Evolutionary conservation across 2,797 vertebrate genomes (phyloP).

Genomic region (Lepus townsendii): DNA sequence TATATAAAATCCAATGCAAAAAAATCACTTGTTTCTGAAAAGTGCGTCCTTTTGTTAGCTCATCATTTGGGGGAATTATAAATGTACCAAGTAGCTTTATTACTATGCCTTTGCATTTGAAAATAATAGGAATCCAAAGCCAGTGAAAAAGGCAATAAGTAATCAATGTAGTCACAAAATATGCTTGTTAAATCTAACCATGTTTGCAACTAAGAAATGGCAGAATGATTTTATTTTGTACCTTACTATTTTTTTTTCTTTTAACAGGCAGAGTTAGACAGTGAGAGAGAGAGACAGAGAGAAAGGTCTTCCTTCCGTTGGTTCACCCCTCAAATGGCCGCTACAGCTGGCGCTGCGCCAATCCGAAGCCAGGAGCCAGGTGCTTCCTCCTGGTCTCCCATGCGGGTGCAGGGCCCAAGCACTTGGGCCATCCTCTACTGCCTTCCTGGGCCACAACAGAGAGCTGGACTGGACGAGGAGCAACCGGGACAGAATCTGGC

Average conservation of each 20-base stretch:
- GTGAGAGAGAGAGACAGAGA: too few species aligned
- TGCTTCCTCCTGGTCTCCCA: too few species aligned
- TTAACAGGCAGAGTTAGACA: too few species aligned
- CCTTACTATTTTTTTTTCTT: neutral
- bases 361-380: too few species aligned
- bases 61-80: neutral
- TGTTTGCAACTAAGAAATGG: neutral
- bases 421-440: too few species aligned
- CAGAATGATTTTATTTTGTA: conserved; percentile 45
- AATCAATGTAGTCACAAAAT: neutral
- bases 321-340: too few species aligned
- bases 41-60: neutral
- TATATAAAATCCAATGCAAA: neutral
- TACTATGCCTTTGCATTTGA: conserved; percentile 16
- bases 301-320: too few species aligned
- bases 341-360: too few species aligned
- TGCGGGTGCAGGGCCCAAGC: too few species aligned
- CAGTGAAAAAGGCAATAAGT: neutral
- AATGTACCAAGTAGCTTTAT: neutral
- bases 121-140: conserved; percentile 2
- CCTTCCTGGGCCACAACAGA: too few species aligned
- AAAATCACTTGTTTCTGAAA: neutral
- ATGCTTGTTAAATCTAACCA: conserved; percentile 39
- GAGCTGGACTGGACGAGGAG: too few species aligned
- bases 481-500: too few species aligned